Evolutionary conservation across 2,797 vertebrate genomes (phyloP), one percentile per base, ranked within the genome.

Genomic region (Melanotaenia parkinsoni): DNA sequence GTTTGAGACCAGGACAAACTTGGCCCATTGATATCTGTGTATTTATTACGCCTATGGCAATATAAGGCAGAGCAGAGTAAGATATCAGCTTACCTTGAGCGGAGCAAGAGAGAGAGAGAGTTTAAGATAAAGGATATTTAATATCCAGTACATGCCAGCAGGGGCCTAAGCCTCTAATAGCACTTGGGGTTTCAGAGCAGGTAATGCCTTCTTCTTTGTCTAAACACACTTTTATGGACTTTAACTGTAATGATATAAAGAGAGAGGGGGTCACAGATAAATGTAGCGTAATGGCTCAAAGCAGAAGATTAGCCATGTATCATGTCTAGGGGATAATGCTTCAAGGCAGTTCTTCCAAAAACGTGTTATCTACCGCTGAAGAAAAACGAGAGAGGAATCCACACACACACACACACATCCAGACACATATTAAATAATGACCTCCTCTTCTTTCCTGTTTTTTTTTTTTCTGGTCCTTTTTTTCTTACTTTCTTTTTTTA

Each of bases 91-190:
- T 95, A 94, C 94, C 91, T 93, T 85, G 91, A 90, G 94, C 92
- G 80, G 85, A 71, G 91, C 37, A 84, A 86, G 92, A 87, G 90
- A 82, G 82, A 76, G 83, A 78, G 86, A 80, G 87, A 93, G 92
- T 94, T 94, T 94, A 94, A 95, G 94, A 95, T 95, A 95, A 95
- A 95, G 95, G 94, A 95, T 95, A 95, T 95, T 95, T 95, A 95
- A 95, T 95, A 95, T 95, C 94, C 94, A 94, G 90, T 84, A 91
- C 93, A 93, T 94, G 95, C 93, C 88, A 85, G 84, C 88, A 79
- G 78, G 88, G 88, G 89, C 87, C 91, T 90, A 91, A 91, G 90
- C 91, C 90, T 92, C 89, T 94, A 94, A 94, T 93, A 94, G 94
- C 89, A 93, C 93, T 90, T 89, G 93, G 92, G 93, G 91, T 93